These are phyloP conservation scores for Gymnocypris eckloni DNA, from an alignment of 2,797 vertebrate species.

Conservation along the genomic window DNA sequence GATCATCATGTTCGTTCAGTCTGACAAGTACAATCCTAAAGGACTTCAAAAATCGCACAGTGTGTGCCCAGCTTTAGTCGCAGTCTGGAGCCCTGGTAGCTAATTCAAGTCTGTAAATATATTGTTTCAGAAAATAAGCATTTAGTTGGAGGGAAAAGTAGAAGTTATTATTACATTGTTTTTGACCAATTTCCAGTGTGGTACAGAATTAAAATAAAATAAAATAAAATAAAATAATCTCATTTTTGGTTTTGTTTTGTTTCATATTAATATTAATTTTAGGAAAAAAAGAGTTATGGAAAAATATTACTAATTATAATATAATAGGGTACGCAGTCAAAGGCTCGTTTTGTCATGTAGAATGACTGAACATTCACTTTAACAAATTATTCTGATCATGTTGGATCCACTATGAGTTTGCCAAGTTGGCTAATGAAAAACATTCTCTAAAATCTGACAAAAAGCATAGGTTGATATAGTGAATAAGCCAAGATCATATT, in stretches of 20 bases:
- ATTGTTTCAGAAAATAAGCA: too few species aligned
- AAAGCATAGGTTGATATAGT: not conserved
- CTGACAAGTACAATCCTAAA: too few species aligned
- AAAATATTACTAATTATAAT: not conserved
- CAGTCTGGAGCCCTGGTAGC: too few species aligned
- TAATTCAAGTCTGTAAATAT: too few species aligned
- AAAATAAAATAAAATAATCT: too few species aligned
- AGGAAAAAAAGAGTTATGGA: fast-evolving
- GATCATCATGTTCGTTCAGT: too few species aligned
- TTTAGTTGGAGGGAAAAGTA: too few species aligned
- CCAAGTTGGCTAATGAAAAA: not conserved
- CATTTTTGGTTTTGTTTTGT: not conserved
- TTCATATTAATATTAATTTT: not conserved
- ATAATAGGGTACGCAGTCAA: not conserved
- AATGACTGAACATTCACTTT: not conserved
- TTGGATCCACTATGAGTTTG: conserved; percentile 8
- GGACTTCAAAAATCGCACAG: too few species aligned
- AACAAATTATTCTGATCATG: not conserved
- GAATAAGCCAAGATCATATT: not conserved
- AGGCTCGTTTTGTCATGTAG: not conserved
- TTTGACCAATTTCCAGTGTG: too few species aligned
- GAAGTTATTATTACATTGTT: too few species aligned
- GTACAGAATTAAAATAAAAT: too few species aligned
- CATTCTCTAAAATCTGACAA: not conserved
- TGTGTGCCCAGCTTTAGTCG: too few species aligned